A percentile compares a stretch with the other conserved stretches of the same genome.
Conservation (phyloP, 2,113 vertebrate species). For the Ciconia stormi region DNA sequence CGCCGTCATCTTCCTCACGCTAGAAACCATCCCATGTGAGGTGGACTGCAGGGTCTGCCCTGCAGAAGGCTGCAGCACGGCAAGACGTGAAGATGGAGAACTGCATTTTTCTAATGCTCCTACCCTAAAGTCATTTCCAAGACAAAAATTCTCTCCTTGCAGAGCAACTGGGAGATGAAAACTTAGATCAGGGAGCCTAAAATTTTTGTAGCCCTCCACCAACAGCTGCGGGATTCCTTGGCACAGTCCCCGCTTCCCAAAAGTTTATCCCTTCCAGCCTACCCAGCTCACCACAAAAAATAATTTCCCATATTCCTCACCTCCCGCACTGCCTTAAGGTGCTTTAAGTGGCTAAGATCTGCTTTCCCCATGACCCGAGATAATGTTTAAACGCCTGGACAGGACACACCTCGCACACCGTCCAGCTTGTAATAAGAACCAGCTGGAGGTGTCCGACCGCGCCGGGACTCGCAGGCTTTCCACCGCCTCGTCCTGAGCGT, state of each 20-base stretch:
- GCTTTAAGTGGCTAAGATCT: not conserved
- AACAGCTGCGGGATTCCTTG: not conserved
- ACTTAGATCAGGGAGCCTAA: not conserved
- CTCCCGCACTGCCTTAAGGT: not conserved
- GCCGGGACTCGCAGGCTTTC: not conserved
- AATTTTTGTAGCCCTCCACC: not conserved
- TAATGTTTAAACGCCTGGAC: not conserved
- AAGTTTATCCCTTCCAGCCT: not conserved
- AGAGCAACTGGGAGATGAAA: not conserved
- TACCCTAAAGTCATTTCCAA: not conserved
- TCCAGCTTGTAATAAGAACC: not conserved
- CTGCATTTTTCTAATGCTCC: not conserved
- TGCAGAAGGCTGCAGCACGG: not conserved
- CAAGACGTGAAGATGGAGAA: not conserved
- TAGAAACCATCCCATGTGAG: not conserved
- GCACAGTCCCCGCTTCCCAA: not conserved
- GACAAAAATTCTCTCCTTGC: not conserved
- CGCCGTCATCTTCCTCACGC: fast-evolving
- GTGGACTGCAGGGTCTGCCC: not conserved
- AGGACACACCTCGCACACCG: not conserved
- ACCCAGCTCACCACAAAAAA: not conserved
- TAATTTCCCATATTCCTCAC: not conserved
- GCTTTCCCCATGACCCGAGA: not conserved
- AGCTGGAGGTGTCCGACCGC: not conserved
- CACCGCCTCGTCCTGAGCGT: not conserved